A percentile compares a stretch with the other conserved stretches of the same genome.
These are phyloP conservation scores for Pica pica DNA, from an alignment of 2,113 vertebrate genomes.

Conservation along the genomic window DNA sequence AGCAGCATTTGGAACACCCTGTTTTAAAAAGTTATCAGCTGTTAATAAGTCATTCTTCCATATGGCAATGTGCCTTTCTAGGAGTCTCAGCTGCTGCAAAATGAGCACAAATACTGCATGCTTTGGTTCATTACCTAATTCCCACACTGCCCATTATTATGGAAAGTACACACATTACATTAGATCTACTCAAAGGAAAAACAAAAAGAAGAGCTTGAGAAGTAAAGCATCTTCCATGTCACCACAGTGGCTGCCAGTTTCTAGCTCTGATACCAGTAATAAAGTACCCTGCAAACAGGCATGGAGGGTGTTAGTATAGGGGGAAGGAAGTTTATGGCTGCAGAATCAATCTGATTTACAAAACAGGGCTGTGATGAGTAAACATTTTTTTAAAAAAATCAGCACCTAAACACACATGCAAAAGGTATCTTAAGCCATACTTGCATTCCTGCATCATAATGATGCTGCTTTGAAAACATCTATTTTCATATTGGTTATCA, in stretches of 20 bases:
- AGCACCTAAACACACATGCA: neutral
- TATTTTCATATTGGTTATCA: neutral
- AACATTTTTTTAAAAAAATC: neutral
- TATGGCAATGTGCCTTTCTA: neutral
- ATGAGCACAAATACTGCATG: neutral
- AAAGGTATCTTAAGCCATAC: neutral
- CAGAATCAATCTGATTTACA: neutral
- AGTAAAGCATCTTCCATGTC: neutral
- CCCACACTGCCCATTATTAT: neutral
- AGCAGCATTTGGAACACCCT: constrained; percentile 76
- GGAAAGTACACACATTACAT: neutral
- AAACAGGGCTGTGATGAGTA: neutral
- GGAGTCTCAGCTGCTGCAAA: neutral
- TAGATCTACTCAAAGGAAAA: neutral
- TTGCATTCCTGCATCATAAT: neutral
- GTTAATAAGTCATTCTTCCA: constrained; percentile 12
- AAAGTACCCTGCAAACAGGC: neutral
- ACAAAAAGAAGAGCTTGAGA: neutral
- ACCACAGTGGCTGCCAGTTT: neutral
- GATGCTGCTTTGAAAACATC: neutral
- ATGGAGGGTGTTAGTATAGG: accelerated
- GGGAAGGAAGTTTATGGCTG: neutral
- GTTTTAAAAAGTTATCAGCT: constrained; percentile 60
- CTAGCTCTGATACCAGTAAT: neutral
- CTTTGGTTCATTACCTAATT: neutral